Base-by-base conservation (phyloP, 2,113 vertebrate genomes). In the Neomonachus schauinslandi region DNA sequence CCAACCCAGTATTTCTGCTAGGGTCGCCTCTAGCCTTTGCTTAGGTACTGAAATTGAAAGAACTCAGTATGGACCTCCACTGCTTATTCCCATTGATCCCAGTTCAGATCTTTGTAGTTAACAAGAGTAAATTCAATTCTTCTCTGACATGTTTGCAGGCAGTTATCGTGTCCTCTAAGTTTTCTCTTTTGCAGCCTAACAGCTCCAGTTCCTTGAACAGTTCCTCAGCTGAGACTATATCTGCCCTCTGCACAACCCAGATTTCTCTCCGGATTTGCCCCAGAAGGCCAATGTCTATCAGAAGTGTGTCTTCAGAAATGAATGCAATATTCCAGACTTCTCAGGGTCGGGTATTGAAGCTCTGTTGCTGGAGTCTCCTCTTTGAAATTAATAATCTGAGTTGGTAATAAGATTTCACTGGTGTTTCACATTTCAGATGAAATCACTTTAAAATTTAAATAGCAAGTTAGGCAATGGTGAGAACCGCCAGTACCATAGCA, bases 371-470 rank as follows among this genome's bases (percentile, higher is more conserved):
- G 28, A 55, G 39, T 87, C 81, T 91, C 53, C 57, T 55, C 59
- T 97, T 84, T 77, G 49, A 95, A 95, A 94, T 87, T 65, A 90
- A 94, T 88, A 91, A 92, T 97, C 83, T 91, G 53, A 42, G 42
- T 31, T 59, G 74, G 53, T 93, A 89, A 83, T 83, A 83, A 36
- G 80, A 88, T 84, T 74, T 69, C 74, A 87, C 55, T 80, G 72
- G 74, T 94, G 89, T 83, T 95, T 84, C 94, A 96, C 53, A 94
- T 88, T 92, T 90, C n/a, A 88, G 84, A 71, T 93, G 22, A 96
- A 97, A 83, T 81, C 16, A 79, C 53, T 95, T 80, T 84, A 59
- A 96, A 92, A 97, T 57, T 74, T 69, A 96, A 89, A 69, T 88
- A 36, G 33, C 42, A 95, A 93, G 59, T 77, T 92, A 77, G 55